These are phyloP conservation scores for Ibycter americanus DNA, from an alignment of 2,797 vertebrate genomes.

Conservation along the genomic window DNA sequence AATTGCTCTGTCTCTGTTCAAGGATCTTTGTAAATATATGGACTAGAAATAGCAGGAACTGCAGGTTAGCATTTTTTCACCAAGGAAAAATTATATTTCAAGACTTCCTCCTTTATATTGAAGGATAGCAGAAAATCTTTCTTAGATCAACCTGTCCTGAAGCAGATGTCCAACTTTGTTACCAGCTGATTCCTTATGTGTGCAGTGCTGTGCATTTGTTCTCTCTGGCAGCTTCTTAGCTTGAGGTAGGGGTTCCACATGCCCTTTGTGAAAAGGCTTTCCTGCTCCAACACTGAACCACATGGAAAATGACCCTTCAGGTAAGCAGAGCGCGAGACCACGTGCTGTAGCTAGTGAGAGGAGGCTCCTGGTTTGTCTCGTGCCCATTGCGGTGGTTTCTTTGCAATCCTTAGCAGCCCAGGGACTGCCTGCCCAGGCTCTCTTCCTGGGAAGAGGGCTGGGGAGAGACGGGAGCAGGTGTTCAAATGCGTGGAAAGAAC, in stretches of 20 bases:
- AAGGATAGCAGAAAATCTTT: slow-evolving; percentile 11
- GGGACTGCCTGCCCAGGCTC: background rate
- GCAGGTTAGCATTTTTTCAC: background rate
- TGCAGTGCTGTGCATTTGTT: background rate
- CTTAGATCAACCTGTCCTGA: background rate
- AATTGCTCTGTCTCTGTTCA: slow-evolving; percentile 41
- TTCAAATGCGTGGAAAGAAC: background rate
- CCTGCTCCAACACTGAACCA: background rate
- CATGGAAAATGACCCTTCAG: background rate
- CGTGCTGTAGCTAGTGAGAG: background rate
- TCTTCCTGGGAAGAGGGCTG: background rate
- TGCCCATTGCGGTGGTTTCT: background rate
- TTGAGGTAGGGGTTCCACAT: background rate
- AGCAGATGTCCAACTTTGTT: background rate
- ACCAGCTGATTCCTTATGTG: background rate
- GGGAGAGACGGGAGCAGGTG: background rate
- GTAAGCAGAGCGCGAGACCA: rapidly evolving
- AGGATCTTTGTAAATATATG: slow-evolving; percentile 41
- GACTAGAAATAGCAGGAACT: background rate
- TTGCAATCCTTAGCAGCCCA: background rate
- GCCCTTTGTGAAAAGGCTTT: background rate
- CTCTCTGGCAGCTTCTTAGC: background rate
- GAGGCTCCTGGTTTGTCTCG: background rate
- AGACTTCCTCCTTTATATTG: background rate
- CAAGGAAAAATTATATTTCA: background rate